phyloP scores from a whole-genome alignment of 2,797 vertebrate genomes.

The Sphaeramia orbicularis region DNA sequence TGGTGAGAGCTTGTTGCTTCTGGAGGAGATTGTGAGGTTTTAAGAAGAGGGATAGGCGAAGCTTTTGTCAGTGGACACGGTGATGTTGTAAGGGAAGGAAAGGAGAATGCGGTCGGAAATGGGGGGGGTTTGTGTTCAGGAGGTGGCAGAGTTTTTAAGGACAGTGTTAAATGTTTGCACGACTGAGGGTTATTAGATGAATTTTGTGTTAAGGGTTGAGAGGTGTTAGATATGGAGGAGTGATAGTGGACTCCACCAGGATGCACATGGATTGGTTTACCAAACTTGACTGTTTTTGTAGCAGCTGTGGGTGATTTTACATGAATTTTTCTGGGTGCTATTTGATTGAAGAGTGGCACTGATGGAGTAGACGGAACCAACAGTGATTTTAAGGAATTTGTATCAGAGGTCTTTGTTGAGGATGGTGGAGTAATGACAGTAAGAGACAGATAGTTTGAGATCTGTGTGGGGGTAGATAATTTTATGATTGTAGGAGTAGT shows the following conservation, averaged over 20 bases:
- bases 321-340: not conserved
- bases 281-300: conserved; percentile 3
- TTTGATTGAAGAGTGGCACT: not conserved
- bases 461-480: not conserved
- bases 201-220: not conserved
- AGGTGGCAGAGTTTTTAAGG: conserved; percentile 2
- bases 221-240: not conserved
- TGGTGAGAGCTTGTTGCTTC: not conserved
- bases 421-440: not conserved
- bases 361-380: conserved; percentile 1
- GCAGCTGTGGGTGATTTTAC: conserved; percentile 2
- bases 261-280: not conserved
- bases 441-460: not conserved
- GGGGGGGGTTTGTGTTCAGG: conserved; percentile 6
- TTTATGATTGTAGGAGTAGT: not conserved
- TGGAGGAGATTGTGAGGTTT: not conserved
- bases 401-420: not conserved
- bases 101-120: accelerated
- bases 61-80: not conserved
- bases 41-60: not conserved
- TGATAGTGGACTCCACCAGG: not conserved
- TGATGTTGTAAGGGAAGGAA: conserved; percentile 5
- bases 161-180: conserved; percentile 3
- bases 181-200: not conserved
- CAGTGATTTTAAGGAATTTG: not conserved